phyloP scores from a whole-genome alignment of 2,113 vertebrate genomes.

The Ranitomeya imitator region DNA sequence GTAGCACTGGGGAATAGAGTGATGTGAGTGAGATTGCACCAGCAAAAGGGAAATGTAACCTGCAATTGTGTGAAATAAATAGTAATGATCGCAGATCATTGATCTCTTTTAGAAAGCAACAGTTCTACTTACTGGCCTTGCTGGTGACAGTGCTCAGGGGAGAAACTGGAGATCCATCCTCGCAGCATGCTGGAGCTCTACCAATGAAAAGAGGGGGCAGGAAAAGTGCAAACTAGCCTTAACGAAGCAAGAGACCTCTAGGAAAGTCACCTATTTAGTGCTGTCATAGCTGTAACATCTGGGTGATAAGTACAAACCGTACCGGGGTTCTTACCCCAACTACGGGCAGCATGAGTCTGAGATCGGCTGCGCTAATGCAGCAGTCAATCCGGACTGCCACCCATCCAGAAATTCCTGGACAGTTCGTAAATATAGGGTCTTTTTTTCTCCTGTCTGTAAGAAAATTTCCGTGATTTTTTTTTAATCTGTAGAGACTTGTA shows the following conservation, averaged over 20 bases:
- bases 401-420: no score
- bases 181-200: background rate
- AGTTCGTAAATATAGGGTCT: no score
- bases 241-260: background rate
- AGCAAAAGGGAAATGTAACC: slow-evolving; percentile 27
- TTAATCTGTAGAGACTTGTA: no score
- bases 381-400: no score
- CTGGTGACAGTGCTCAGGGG: background rate
- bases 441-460: no score
- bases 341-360: no score
- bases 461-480: no score
- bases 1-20: slow-evolving; percentile 9
- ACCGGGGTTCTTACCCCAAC: no score
- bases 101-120: slow-evolving; percentile 15
- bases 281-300: no score
- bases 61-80: slow-evolving; percentile 61
- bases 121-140: background rate
- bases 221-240: background rate
- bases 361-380: no score
- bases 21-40: slow-evolving; percentile 31
- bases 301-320: background rate
- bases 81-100: slow-evolving; percentile 61
- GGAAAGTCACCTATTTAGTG: background rate
- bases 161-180: background rate
- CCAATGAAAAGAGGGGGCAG: background rate